phyloP scores from a whole-genome alignment of 2,113 vertebrate genomes.

The Dinomys branickii region DNA sequence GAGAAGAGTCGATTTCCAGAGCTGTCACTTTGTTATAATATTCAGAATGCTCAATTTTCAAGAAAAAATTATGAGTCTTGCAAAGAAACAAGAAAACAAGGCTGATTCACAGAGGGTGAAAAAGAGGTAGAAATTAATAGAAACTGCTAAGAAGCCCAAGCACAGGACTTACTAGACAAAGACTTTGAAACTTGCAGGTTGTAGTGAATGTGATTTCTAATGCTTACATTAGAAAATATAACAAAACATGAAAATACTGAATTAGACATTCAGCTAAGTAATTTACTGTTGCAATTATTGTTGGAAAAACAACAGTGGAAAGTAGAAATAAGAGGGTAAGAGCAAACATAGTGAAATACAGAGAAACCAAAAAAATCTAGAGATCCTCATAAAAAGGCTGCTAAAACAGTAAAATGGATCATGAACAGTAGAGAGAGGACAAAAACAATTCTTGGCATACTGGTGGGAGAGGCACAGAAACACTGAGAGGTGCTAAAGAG shows the following conservation, averaged over 20 bases:
- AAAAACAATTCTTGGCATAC: background rate
- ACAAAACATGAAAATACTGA: background rate
- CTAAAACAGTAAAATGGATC: background rate
- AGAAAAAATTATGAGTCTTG: background rate
- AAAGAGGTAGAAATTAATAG: background rate
- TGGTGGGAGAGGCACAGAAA: background rate
- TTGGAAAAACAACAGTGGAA: constrained; percentile 22
- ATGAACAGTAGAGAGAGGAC: background rate
- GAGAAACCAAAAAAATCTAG: background rate
- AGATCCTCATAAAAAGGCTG: background rate
- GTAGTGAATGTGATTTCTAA: background rate
- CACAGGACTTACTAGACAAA: background rate
- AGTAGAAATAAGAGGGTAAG: background rate
- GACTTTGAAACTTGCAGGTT: background rate
- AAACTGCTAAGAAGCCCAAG: background rate
- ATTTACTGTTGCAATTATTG: background rate
- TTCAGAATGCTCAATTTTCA: background rate
- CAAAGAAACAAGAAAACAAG: constrained; percentile 9
- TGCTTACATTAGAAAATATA: background rate
- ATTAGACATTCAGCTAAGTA: background rate
- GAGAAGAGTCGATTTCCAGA: background rate
- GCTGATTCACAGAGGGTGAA: background rate
- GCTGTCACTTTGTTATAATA: background rate
- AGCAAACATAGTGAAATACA: background rate
- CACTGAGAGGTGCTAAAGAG: background rate